Base-by-base conservation (phyloP, 2,113 vertebrate genomes). In the Microtus montanus region DNA sequence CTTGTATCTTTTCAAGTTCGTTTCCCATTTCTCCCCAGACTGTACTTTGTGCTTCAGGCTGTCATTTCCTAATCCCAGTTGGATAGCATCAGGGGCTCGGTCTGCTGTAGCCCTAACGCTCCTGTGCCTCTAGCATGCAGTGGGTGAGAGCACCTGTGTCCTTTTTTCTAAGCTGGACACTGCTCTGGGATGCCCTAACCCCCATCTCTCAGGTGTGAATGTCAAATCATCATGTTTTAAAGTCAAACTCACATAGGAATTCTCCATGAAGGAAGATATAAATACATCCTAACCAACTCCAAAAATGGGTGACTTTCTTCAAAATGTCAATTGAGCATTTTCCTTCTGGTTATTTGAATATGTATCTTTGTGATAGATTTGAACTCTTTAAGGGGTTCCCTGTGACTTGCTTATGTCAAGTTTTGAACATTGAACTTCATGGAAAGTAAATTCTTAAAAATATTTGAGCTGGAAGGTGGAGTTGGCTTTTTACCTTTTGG, bases 291-390 rank as follows among this genome's bases (percentile, higher is more conserved):
- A 61, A 12, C 7, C 38, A 91, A 19, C 8, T 73, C 63, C n/a
- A 49, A 85, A 54, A 85, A 22, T 5, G 17, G 66, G 3, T 70
- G 70, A n/a, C 74, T 75, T 79, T 73, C 52, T 90, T 70, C 35
- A 66, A 87, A 93, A 77, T 91, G n/a, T 11, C 74, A 30, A 7
- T 78, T 91, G 66, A 78, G 52, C 61, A 73, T 89, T 30, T 95
- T 49, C 38, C 52, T 75, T 89, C 19, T 63, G 41, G 77, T 83
- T 89, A 96, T 83, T 93, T 89, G 71, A 78, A 78, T 75, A 58
- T 13, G 14, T 70, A 10, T 64, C 63, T 84, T 3, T 83, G 75
- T 33, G 41, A 24, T 79, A 66, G 47, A 92, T 71, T 90, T 92
- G 78, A 91, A 92, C 33, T 77, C 78, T 79, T 70, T 44, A 44